Evolutionary conservation across 2,888 invertebrate species (phyloP), one percentile per base, ranked within the genome.

Genomic region (Ennomos quercinarius): DNA sequence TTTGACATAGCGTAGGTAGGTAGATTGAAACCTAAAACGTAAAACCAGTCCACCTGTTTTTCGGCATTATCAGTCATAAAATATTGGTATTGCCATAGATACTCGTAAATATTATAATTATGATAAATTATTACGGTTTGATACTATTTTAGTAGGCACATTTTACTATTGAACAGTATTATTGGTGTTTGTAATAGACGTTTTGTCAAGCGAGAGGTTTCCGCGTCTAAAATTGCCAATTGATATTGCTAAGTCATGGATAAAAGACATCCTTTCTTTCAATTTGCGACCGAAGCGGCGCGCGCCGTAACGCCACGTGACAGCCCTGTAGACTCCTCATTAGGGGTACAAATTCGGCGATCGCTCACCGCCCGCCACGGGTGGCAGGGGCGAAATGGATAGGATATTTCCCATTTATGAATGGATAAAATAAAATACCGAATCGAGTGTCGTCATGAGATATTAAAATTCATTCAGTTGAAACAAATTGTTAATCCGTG

Each of bases 281-380:
- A 63, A 56, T 62, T 63, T 56, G 49, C 13, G 42, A 53, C 64
- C 51, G 65, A 74, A 67, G 63, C 64, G 61, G 54, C 61, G 67
- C 62, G 54, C 38, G 49, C 40, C 47, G 42, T 52, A 35, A 61
- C 51, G 63, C 49, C 38, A 57, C 47, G 50, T 63, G 68, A 65
- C 70, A 72, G 55, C 60, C 64, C 65, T 65, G 57, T 52, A 62
- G 66, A 60, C 52, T 62, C 41, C 68, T 72, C 76, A 74, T 77
- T 76, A 77, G 61, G 63, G 53, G 55, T 63, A 76, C 72, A 70
- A 73, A 76, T 73, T 72, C 55, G 51, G 57, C 57, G 66, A 77
- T 76, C 71, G 59, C 64, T 74, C 74, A 69, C 64, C 51, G 41
- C 17, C 17, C 5, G 52, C 11, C 42, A 60, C 62, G 59, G 66